Percentiles rank a stretch among this genome's conserved stretches.
These are phyloP conservation scores for Rutpela maculata DNA, from an alignment of 2,888 invertebrate species.

Conservation along the genomic window DNA sequence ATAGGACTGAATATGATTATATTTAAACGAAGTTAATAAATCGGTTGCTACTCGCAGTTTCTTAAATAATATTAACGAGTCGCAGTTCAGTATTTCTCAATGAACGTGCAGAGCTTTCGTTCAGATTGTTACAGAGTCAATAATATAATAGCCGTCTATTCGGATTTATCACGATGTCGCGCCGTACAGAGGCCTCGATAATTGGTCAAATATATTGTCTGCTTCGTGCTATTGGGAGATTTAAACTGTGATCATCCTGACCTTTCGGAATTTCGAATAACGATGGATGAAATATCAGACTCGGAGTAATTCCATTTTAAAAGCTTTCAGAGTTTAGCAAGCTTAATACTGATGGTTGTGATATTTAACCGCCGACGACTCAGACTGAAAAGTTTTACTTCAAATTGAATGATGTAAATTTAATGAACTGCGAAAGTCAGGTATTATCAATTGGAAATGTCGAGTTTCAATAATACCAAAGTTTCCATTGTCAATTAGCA, in stretches of 20 bases:
- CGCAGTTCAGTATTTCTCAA: conserved; percentile 42
- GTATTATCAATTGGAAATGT: background rate
- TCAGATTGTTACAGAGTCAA: conserved; percentile 67
- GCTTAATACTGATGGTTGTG: conserved; percentile 43
- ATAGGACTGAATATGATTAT: background rate
- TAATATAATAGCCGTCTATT: conserved; percentile 70
- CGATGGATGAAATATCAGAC: conserved; percentile 50
- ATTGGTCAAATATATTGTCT: conserved; percentile 72
- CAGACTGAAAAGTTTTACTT: conserved; percentile 30
- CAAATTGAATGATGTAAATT: conserved; percentile 34
- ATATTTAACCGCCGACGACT: conserved; percentile 35
- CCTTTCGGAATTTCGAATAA: conserved; percentile 55
- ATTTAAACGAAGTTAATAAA: conserved; percentile 38
- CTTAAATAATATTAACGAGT: conserved; percentile 39
- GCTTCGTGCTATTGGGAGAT: conserved; percentile 62
- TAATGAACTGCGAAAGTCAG: conserved; percentile 35
- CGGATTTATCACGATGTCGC: conserved; percentile 71
- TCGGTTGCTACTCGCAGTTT: conserved; percentile 43
- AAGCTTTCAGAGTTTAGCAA: conserved; percentile 43
- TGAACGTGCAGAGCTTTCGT: conserved; percentile 64
- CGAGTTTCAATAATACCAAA: conserved; percentile 7
- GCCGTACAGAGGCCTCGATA: conserved; percentile 65
- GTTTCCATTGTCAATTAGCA: conserved; percentile 6
- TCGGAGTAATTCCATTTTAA: conserved; percentile 27
- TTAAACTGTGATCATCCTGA: conserved; percentile 52